These are phyloP conservation scores for Calycopis cecrops DNA, from an alignment of 1,140 invertebrate genomes.

Conservation along the genomic window DNA sequence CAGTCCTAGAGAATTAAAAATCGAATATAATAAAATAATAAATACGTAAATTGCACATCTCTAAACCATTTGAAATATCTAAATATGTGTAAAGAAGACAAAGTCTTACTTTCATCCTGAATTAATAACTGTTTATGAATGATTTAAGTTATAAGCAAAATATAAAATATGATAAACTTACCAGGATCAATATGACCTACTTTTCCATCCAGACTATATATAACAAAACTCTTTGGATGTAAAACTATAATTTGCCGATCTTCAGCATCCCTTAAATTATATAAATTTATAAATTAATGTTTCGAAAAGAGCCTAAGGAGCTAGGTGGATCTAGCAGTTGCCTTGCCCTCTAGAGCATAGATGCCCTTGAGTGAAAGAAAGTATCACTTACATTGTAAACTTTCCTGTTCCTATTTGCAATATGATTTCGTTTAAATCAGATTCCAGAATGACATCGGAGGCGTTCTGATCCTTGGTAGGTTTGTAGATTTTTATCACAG, in stretches of 20 bases:
- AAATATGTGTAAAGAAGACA: neutral
- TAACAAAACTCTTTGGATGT: slow-evolving; percentile 51
- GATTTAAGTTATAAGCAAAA: no score
- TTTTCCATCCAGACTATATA: slow-evolving; percentile 45
- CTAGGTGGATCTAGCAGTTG: no score
- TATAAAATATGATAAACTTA: slow-evolving; percentile 27
- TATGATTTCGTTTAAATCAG: slow-evolving; percentile 40
- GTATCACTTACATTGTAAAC: slow-evolving; percentile 48
- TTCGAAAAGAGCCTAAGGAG: no score
- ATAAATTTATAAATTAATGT: neutral
- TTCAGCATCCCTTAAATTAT: slow-evolving; percentile 37
- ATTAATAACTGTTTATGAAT: no score
- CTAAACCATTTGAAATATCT: no score
- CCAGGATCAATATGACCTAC: slow-evolving; percentile 52
- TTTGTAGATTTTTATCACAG: slow-evolving; percentile 51
- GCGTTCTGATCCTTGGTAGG: slow-evolving; percentile 36
- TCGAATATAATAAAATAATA: no score
- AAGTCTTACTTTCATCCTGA: no score
- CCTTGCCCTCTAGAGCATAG: no score
- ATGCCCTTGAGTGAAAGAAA: neutral
- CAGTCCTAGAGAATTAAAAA: no score
- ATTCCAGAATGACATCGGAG: slow-evolving; percentile 45
- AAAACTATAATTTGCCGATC: slow-evolving; percentile 59
- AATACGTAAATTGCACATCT: no score
- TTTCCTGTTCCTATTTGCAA: slow-evolving; percentile 62